Percentiles rank a stretch among this genome's conserved stretches.
phyloP scores from a whole-genome alignment of 2,888 invertebrate genomes.

The Drosophila meridiana region DNA sequence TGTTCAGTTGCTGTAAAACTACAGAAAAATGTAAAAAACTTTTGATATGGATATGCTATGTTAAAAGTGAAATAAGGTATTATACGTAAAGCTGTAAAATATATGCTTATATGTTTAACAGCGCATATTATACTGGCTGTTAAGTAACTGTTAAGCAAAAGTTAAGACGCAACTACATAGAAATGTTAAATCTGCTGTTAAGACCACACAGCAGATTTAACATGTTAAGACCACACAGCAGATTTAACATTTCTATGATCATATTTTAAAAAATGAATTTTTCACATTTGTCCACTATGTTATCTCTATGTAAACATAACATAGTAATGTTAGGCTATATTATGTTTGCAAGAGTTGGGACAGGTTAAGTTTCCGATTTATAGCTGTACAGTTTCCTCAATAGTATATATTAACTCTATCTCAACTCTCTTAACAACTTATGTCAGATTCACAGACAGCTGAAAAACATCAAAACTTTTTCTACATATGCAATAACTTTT shows the following conservation, averaged over 20 bases:
- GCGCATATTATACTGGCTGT: background rate
- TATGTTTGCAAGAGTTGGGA: background rate
- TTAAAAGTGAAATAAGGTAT: background rate
- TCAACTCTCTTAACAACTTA: background rate
- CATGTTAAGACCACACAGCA: no score
- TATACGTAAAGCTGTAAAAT: background rate
- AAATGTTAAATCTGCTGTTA: no score
- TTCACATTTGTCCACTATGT: no score
- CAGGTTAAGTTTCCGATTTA: no score
- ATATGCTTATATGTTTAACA: background rate
- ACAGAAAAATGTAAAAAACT: background rate
- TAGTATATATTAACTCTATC: background rate
- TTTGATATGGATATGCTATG: background rate
- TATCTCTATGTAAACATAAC: background rate
- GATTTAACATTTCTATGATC: no score
- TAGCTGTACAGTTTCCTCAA: background rate
- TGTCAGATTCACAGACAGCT: background rate
- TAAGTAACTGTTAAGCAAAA: background rate
- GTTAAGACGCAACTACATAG: no score
- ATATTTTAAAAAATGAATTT: no score
- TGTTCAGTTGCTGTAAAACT: background rate
- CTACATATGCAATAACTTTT: constrained; percentile 23
- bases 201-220: no score
- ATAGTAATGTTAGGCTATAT: background rate
- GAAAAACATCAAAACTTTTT: background rate